Evolutionary conservation across 2,797 vertebrate genomes (phyloP), one percentile per base, ranked within the genome.

Genomic region (Leucoraja ocellata): DNA sequence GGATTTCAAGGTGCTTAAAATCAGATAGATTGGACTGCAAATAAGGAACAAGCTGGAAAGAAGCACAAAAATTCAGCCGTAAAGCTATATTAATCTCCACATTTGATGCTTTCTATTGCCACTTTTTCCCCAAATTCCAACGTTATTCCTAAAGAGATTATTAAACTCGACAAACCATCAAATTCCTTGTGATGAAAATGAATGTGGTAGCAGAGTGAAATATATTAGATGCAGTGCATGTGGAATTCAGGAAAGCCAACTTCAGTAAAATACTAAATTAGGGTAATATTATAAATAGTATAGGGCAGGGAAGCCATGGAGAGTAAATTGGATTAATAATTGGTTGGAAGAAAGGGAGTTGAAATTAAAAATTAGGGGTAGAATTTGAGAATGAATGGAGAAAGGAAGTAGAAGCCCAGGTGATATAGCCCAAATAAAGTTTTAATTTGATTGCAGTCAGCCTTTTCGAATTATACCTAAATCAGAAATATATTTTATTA

Each of bases 1-100:
- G 95, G 94, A 99, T 99, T 96, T 99, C 98, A 94, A 99, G 96
- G 94, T 98, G 97, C 96, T 98, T 97, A 95, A 99, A 99, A 94
- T 98, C 98, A 0, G 97, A 98, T 80, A 99, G 96, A 95, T 99
- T 99, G 94, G 98, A 98, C 95, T 99, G 97, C 23, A 99, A 97
- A 95, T 98, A 98, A 1, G 99, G 98, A 80, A 99, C 98, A 94
- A 99, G 96, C 99, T 99, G 94, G 63, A 94, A 94, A 61, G 4
- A 96, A 79, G 81, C 93, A 28, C 80, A 6, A 79, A 25, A 65
- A 81, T 36, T 13, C 76, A 78, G 71, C 16, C 23, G 1, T 73
- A 73, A 73, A 21, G 18, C 46, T 73, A 21, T 21, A 73, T 21
- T 21, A 73, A 73, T 5, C 4, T 73, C 21, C 23, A 73, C 71